phyloP scores from a whole-genome alignment of 2,113 vertebrate species.

The Pelobates fuscus region DNA sequence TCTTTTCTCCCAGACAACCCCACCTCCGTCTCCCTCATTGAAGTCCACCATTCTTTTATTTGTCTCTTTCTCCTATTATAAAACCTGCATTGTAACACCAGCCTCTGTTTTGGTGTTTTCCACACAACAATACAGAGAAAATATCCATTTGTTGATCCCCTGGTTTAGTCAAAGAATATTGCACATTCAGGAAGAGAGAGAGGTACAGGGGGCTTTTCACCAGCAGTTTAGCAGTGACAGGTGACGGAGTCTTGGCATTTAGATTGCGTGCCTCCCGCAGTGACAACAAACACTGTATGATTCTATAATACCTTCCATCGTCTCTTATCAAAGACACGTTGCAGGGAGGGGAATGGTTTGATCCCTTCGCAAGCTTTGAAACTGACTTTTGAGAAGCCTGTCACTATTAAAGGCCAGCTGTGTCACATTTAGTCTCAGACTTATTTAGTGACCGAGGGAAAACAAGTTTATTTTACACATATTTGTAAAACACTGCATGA shows the following conservation, averaged over 20 bases:
- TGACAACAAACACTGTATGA: slow-evolving; percentile 19
- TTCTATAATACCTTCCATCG: neutral
- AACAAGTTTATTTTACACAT: no score
- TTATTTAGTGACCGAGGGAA: neutral
- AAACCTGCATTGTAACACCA: no score
- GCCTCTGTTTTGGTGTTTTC: neutral
- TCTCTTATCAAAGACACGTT: slow-evolving; percentile 28
- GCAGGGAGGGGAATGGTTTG: neutral
- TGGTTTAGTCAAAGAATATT: neutral
- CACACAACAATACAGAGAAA: neutral
- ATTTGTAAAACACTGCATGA: no score
- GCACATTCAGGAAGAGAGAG: slow-evolving; percentile 15
- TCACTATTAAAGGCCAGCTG: neutral
- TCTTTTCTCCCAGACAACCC: no score
- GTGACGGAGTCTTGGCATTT: slow-evolving; percentile 31
- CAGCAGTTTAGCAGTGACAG: slow-evolving; percentile 14
- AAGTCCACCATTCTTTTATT: no score
- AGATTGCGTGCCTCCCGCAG: slow-evolving; percentile 23
- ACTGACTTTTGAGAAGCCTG: neutral
- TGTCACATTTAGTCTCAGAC: neutral
- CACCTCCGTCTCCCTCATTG: no score
- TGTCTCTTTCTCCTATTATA: neutral
- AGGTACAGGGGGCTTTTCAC: slow-evolving; percentile 11
- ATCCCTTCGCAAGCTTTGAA: slow-evolving; percentile 21
- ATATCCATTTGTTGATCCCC: neutral